Percentiles rank a stretch among this genome's conserved stretches.
These are phyloP conservation scores for Paracentrotus lividus DNA, from an alignment of 53 echinoderm and acorn worm species.

Conservation along the genomic window DNA sequence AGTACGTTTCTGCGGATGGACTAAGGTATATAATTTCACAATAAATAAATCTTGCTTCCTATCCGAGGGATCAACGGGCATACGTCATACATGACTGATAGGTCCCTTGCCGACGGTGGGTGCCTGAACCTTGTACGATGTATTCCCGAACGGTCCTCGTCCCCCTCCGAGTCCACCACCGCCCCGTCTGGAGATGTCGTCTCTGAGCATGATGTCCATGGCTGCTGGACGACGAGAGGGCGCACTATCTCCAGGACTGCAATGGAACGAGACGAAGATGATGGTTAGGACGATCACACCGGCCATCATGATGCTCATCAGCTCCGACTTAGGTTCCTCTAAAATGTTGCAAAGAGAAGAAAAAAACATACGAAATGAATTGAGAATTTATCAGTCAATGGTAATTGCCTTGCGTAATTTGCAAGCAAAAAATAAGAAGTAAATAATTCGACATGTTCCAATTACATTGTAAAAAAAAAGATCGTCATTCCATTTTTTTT, in stretches of 20 bases:
- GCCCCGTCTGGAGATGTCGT: conserved; percentile 52
- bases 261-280: conserved; percentile 62
- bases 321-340: conserved; percentile 25
- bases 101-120: conserved; percentile 28
- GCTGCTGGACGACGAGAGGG: conserved; percentile 47
- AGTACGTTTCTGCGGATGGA: too few species aligned
- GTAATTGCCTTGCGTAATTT: too few species aligned
- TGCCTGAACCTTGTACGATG: conserved; percentile 4
- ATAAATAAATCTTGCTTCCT: conserved; percentile 19
- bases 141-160: conserved; percentile 42
- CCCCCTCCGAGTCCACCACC: conserved; percentile 40
- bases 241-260: conserved; percentile 9
- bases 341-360: neutral
- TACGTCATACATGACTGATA: conserved; percentile 55
- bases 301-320: conserved; percentile 64
- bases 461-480: too few species aligned
- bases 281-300: conserved; percentile 57
- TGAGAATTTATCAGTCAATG: neutral
- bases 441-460: too few species aligned
- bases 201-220: conserved; percentile 61
- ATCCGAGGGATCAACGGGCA: neutral
- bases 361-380: neutral
- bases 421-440: too few species aligned
- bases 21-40: neutral
- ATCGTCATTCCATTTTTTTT: too few species aligned